These are phyloP conservation scores for Trochalopteron elliotii DNA, from an alignment of 2,113 vertebrate genomes.

Conservation along the genomic window DNA sequence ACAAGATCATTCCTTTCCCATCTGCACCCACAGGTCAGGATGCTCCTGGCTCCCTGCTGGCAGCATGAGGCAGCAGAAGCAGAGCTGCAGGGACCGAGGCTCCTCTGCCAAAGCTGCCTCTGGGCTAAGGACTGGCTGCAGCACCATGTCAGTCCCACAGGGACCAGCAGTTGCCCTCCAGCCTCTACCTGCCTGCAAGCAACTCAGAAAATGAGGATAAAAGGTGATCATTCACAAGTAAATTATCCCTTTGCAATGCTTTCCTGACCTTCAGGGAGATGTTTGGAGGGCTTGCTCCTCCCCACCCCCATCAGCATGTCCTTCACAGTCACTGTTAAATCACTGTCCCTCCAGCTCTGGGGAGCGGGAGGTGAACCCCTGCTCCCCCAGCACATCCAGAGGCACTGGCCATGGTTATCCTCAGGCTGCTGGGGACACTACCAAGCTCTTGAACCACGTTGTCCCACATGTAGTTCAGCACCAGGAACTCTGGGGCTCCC, in stretches of 20 bases:
- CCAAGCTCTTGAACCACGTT: background rate
- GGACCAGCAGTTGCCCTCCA: background rate
- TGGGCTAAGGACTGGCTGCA: fast-evolving
- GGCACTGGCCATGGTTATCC: no score
- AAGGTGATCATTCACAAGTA: background rate
- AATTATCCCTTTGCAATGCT: background rate
- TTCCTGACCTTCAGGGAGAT: background rate
- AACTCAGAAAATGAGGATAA: background rate
- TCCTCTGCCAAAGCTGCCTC: background rate
- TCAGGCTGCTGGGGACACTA: background rate
- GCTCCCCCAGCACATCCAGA: background rate
- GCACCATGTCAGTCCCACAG: fast-evolving
- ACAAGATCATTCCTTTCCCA: background rate
- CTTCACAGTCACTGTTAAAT: background rate
- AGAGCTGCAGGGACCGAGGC: fast-evolving
- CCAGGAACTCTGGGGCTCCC: background rate
- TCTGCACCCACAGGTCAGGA: fast-evolving
- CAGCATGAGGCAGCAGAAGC: fast-evolving
- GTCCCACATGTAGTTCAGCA: background rate
- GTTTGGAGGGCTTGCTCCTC: background rate
- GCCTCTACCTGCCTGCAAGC: background rate
- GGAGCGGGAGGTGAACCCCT: background rate
- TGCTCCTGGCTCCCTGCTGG: background rate
- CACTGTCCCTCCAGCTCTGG: background rate
- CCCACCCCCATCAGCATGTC: background rate